phyloP scores from a whole-genome alignment of 2,888 invertebrate genomes.

The Tipula lateralis region DNA sequence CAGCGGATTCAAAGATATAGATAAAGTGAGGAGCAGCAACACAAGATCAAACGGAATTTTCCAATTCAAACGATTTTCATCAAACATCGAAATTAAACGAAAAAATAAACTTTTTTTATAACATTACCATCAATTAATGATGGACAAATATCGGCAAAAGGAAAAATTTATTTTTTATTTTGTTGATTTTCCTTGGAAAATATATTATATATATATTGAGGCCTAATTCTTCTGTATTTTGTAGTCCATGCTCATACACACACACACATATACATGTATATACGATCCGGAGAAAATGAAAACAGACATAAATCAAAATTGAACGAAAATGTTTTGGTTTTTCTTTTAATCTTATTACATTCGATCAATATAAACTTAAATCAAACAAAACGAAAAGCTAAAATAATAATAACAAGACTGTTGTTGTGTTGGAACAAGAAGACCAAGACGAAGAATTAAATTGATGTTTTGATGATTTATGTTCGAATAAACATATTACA shows the following conservation, averaged over 20 bases:
- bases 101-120: not conserved
- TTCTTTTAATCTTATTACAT: conserved; percentile 11
- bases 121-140: not conserved
- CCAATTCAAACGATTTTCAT: not conserved
- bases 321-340: conserved; percentile 19
- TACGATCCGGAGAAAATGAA: not conserved
- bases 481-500: conserved; percentile 9
- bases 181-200: not conserved
- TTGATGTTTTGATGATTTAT: conserved; percentile 19
- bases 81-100: not conserved
- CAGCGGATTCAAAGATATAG: not conserved
- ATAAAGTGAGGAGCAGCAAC: not conserved
- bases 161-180: not conserved
- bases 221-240: not conserved
- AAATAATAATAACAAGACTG: conserved; percentile 16
- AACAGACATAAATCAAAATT: conserved; percentile 24
- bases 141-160: conserved; percentile 24
- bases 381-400: conserved; percentile 11
- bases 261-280: not conserved
- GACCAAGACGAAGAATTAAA: not conserved
- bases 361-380: not conserved
- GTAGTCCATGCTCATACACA: not conserved
- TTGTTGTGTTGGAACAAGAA: not conserved
- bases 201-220: not conserved
- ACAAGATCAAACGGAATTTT: not conserved